Percentiles rank a stretch among this genome's conserved stretches.
These are phyloP conservation scores for Pteronura brasiliensis DNA, from an alignment of 2,113 vertebrate genomes.

Conservation along the genomic window DNA sequence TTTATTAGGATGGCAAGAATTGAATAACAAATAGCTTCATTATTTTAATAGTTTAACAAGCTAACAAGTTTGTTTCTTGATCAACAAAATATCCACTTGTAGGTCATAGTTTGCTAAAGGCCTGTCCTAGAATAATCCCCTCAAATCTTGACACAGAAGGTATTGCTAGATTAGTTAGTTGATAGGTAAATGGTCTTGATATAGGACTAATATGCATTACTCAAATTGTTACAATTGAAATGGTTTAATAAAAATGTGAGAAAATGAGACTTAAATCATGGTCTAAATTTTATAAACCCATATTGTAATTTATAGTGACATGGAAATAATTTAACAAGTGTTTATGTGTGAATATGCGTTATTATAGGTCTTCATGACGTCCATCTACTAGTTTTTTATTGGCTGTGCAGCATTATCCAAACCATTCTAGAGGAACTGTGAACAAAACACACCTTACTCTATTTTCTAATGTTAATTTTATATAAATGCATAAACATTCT, in stretches of 20 bases:
- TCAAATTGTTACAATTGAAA: background rate
- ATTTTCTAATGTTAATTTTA: background rate
- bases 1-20: background rate
- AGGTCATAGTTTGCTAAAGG: background rate
- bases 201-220: background rate
- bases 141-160: background rate
- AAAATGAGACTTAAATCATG: background rate
- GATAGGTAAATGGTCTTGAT: background rate
- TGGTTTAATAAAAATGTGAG: background rate
- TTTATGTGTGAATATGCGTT: background rate
- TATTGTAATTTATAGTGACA: background rate
- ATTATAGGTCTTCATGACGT: background rate
- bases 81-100: background rate
- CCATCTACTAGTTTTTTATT: background rate
- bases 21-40: background rate
- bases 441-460: fast-evolving
- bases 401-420: background rate
- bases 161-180: background rate
- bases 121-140: background rate
- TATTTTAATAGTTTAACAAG: background rate
- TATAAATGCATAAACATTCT: background rate
- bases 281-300: background rate
- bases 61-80: background rate
- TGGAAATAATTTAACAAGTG: background rate
- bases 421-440: background rate